Evolutionary conservation across 2,888 invertebrate genomes (phyloP), one percentile per base, ranked within the genome.

Genomic region (Poecilus cupreus): DNA sequence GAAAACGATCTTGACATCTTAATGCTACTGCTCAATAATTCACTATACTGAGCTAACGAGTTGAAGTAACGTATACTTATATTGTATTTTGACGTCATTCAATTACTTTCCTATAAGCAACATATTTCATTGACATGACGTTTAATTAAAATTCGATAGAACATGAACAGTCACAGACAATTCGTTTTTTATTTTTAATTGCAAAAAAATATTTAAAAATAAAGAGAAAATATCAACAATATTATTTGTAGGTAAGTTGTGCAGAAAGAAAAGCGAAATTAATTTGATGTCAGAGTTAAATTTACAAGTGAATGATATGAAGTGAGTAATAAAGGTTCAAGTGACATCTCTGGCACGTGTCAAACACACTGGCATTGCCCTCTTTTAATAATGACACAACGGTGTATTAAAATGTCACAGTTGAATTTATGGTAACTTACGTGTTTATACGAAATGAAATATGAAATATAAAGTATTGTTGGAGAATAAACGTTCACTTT

Each of bases 1-100:
- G 64, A 68, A 68, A 68, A 68, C 64, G 64, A 68, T 68, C 64
- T 68, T 22, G 37, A 37, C 64, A 32, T 68, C 64, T 68, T 68
- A 68, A 68, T 68, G 64, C 64, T 37, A 18, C 37, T 13, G 64
- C 32, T 68, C 64, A 68, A 68, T 68, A 68, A 68, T 68, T 68
- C 37, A 68, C 16, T 18, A 8, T 13, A 51, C 18, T 51, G 51
- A 18, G 51, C 6, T 51, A 51, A 18, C 51, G 43, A 43, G 43
- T 8, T 3, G 8, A n/a, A 43, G 26, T 24, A 60, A 60, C 60
- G 26, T 26, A 60, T 24, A 60, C 60, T 26, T 60, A 60, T n/a
- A 3, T 20, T 22, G 60, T 26, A 60, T n/a, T n/a, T n/a, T n/a
- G n/a, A 13, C 60, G 60, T 60, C 60, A 60, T 60, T 60, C 60